Base-by-base conservation (phyloP, 2,888 invertebrate species). In the Lasioglossum marginatum region DNA sequence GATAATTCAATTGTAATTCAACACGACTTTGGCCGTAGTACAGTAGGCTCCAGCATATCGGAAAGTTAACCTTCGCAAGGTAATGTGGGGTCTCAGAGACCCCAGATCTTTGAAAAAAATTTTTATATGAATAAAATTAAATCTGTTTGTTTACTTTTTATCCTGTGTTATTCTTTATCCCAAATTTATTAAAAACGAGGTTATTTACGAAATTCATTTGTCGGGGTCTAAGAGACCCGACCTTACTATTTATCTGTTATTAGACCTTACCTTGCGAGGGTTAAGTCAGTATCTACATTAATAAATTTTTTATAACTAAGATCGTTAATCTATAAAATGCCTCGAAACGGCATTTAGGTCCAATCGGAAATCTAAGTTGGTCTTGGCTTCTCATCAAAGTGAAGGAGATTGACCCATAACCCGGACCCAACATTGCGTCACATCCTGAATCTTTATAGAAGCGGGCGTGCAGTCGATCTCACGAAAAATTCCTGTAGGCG, bases 401-500 rank as follows among this genome's bases (percentile, higher is more conserved):
- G 77, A 80, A 77, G 52, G 52, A 73, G 74, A 70, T 79, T 77
- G 74, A 74, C 66, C 74, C 27, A 45, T 57, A 73, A 48, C 52
- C 83, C 48, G 66, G 45, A 37, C 27, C 48, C 52, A 23, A 60
- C 31, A 75, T 85, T 85, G 60, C 83, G 68, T 75, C 45, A 83
- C 48, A 37, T 85, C 60, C 19, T 73, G 23, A 70, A 83, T 77
- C 57, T 78, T 79, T 79, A 63, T n/a, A 40, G 72, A 84, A 63
- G 48, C 63, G 57, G 45, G 57, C 63, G 52, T 19, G 40, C 48
- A 66, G 80, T 86, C 57, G 86, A 77, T 84, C 81, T 60, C 14
- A 43, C 12, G 66, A 40, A 84, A 86, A 79, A 80, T 80, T 71
- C 77, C 57, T 79, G 43, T 31, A 48, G 66, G 79, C 63, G 82